Evolutionary conservation across 2,797 vertebrate species (phyloP).

Genomic region (Aotus griseimembra): DNA sequence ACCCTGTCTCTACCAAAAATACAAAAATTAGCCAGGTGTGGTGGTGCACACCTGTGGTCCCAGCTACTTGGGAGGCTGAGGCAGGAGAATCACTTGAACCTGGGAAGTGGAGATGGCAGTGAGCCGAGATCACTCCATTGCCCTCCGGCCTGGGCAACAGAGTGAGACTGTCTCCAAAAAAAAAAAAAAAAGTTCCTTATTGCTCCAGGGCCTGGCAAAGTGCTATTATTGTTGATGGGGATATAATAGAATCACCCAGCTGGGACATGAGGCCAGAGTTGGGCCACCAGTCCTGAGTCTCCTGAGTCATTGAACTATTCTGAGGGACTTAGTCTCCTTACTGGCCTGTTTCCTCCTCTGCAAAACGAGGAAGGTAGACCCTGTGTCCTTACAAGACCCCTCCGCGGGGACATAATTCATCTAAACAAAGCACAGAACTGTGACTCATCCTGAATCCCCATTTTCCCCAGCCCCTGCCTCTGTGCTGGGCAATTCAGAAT

Average conservation of each 20-base stretch:
- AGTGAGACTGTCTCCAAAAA: neutral
- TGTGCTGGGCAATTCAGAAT: constrained; percentile 47
- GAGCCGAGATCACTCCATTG: neutral
- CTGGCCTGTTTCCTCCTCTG: neutral
- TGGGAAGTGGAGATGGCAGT: neutral
- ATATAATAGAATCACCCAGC: neutral
- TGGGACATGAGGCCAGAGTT: neutral
- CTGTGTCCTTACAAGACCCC: neutral
- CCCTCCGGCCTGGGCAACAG: neutral
- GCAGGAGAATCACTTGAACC: neutral
- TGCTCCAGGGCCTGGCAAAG: neutral
- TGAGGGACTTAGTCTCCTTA: neutral
- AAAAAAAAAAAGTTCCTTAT: rapidly evolving
- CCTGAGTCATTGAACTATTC: neutral
- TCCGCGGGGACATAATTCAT: neutral
- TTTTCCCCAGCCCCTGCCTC: neutral
- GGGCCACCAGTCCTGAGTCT: neutral
- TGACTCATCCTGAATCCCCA: neutral
- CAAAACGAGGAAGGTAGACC: neutral
- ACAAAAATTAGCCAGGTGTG: neutral
- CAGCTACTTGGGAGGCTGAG: neutral
- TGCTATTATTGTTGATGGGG: neutral
- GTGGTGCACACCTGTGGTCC: neutral
- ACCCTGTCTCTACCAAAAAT: neutral
- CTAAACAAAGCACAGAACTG: neutral